These are phyloP conservation scores for Halcyon chelicuti DNA, from an alignment of 2,797 vertebrate species.

Conservation along the genomic window DNA sequence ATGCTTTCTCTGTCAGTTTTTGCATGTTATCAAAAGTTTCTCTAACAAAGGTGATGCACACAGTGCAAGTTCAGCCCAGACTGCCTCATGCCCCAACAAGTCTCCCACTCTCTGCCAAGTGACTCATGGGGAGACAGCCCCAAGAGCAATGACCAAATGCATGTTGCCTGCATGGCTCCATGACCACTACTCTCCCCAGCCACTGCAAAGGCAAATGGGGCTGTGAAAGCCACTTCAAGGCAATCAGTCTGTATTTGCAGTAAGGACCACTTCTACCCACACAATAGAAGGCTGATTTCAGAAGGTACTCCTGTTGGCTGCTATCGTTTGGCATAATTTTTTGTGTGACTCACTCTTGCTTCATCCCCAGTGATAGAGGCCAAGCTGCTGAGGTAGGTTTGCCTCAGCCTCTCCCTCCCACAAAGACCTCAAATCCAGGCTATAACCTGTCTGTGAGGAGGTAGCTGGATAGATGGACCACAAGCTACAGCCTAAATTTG, in stretches of 20 bases:
- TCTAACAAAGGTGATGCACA: neutral
- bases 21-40: neutral
- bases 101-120: neutral
- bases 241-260: neutral
- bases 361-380: neutral
- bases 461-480: neutral
- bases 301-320: neutral
- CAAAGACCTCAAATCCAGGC: neutral
- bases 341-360: neutral
- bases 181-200: neutral
- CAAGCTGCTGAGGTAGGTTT: neutral
- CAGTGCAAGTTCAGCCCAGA: neutral
- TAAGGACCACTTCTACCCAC: neutral
- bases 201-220: neutral
- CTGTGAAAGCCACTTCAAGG: neutral
- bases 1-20: neutral
- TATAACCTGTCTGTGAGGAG: fast-evolving
- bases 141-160: neutral
- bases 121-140: neutral
- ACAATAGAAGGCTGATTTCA: neutral
- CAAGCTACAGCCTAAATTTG: neutral
- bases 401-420: neutral
- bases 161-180: neutral
- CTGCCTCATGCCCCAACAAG: neutral
- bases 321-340: neutral